Evolutionary conservation across 2,888 invertebrate species (phyloP), one percentile per base, ranked within the genome.

Genomic region (Sphaerophoria rueppellii): DNA sequence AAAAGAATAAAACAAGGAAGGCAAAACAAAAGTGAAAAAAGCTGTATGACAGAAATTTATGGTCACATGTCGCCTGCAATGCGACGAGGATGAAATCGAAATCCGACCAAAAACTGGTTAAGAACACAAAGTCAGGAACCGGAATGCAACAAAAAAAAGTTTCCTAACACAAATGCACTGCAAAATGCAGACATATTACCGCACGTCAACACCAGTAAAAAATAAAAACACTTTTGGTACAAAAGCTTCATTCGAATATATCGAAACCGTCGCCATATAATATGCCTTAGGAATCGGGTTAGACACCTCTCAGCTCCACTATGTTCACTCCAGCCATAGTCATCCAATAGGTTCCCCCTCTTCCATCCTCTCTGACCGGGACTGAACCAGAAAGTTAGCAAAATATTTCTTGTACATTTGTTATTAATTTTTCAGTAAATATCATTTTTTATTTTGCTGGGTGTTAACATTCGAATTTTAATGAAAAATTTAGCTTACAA

Each of bases 1-100:
- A 40, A 34, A 43, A 11, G 46, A 69, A 61, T 57, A 67, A 37
- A 54, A 24, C 1, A 24, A 24, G 78, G 78, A 78, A 78, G 78
- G 54, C 77, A 50, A 35, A 65, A 24, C 24, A 24, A 24, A 24
- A 24, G 24, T 24, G 24, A 69, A 82, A 81, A 81, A 79, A 43
- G 79, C 70, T 79, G 77, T 79, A 83, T 79, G 79, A 79, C 75
- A 61, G 55, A 83, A 83, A 83, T 83, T 83, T 83, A 83, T 83
- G 74, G 79, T 74, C 82, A 83, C 74, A 83, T 83, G 82, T 74
- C 79, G 82, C 82, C 82, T 83, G 82, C 82, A 83, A 71, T 83
- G 82, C 82, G 52, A 72, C 71, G 77, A 76, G 37, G 11, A 46
- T 4, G 52, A 60, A 24, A 24, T 2, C 24, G 2, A 24, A 76